Percentiles rank a stretch among this genome's conserved stretches.
Evolutionary conservation across 2,888 invertebrate genomes (phyloP).

Genomic region (Plebejus argus): DNA sequence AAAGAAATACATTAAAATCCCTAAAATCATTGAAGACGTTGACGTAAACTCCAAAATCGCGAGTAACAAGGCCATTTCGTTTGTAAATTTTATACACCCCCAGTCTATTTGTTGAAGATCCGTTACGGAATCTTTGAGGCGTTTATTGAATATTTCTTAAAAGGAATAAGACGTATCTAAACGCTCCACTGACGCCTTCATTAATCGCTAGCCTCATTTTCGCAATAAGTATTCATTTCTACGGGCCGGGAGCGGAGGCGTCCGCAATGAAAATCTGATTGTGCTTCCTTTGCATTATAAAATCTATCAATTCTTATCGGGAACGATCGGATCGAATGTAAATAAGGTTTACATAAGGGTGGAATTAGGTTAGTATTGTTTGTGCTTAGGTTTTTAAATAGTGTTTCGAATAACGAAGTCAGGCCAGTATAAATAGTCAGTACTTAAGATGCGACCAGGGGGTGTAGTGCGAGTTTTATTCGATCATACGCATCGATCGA

Average conservation of each 20-base stretch:
- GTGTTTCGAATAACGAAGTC: background rate
- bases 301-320: slow-evolving; percentile 70
- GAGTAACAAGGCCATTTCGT: slow-evolving; percentile 16
- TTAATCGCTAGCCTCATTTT: slow-evolving; percentile 72
- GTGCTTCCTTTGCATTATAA: slow-evolving; percentile 75
- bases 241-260: slow-evolving; percentile 43
- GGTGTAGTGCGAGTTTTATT: no score
- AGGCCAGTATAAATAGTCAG: no score
- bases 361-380: slow-evolving; percentile 6
- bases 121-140: slow-evolving; percentile 49
- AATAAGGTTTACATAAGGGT: slow-evolving; percentile 34
- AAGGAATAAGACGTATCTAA: slow-evolving; percentile 68
- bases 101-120: slow-evolving; percentile 39
- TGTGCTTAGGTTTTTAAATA: background rate
- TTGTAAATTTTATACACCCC: slow-evolving; percentile 30
- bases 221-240: slow-evolving; percentile 78
- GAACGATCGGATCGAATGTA: slow-evolving; percentile 39
- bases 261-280: slow-evolving; percentile 74
- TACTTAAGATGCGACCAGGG: no score
- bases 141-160: slow-evolving; percentile 75
- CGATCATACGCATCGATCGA: no score
- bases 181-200: slow-evolving; percentile 65
- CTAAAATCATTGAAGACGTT: background rate
- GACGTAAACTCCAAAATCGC: slow-evolving; percentile 1
- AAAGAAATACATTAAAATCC: background rate